Conservation (phyloP, 37 sponge, comb jelly and placozoan genomes). For the Cladorhizidae sp. region DNA sequence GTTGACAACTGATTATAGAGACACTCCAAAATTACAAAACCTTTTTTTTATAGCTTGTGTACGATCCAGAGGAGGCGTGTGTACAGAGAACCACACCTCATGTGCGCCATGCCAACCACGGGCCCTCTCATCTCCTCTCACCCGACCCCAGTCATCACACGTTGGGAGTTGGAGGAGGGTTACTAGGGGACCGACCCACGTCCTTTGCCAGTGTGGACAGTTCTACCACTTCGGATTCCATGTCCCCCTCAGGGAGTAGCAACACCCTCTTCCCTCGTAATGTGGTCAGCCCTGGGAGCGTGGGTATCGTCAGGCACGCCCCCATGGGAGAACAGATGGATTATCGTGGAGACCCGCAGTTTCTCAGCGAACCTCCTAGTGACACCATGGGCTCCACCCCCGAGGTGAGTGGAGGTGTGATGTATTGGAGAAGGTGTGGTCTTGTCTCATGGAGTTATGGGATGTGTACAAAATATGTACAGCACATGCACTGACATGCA, state of each 20-base stretch:
- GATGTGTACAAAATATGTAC: neutral
- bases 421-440: neutral
- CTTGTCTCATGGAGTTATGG: neutral
- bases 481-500: neutral
- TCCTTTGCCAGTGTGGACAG: constrained; percentile 25
- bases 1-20: no score
- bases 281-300: neutral
- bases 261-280: neutral
- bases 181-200: neutral
- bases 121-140: constrained; percentile 12
- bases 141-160: neutral
- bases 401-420: constrained; percentile 24
- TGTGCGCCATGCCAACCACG: neutral
- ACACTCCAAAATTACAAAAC: no score
- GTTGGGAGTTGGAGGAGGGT: neutral
- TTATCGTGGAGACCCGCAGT: constrained; percentile 21
- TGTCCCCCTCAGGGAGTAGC: constrained; percentile 19
- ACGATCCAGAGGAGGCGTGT: constrained; percentile 14
- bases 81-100: neutral
- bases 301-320: constrained; percentile 4
- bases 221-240: constrained; percentile 20
- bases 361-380: constrained; percentile 5
- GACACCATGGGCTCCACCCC: constrained; percentile 35
- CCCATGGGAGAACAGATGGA: constrained; percentile 38
- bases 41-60: constrained; percentile 27